These are phyloP conservation scores for Sebastes vulpes DNA, from an alignment of 2,797 vertebrate genomes.

Conservation along the genomic window DNA sequence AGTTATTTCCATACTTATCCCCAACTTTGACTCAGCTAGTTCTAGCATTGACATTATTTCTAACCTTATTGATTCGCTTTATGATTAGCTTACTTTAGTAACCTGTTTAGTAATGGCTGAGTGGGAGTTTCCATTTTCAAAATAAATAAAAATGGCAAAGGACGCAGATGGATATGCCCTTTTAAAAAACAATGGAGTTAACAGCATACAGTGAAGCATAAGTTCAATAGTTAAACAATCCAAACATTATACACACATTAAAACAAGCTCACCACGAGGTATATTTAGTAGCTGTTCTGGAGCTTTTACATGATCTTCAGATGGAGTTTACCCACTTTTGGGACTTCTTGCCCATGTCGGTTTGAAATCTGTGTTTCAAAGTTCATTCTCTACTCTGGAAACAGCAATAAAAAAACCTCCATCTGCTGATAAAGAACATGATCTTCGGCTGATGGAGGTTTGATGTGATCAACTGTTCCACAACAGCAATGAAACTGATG, in stretches of 20 bases:
- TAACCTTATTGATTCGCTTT: too few relatives aligned
- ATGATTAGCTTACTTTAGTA: too few relatives aligned
- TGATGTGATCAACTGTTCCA: neutral
- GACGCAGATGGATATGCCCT: too few relatives aligned
- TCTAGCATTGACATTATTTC: too few relatives aligned
- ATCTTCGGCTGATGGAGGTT: neutral
- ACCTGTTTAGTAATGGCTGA: too few relatives aligned
- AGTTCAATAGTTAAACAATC: neutral
- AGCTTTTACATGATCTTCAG: neutral
- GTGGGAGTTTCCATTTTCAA: too few relatives aligned
- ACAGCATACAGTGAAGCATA: neutral
- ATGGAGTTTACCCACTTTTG: neutral
- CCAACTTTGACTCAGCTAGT: too few relatives aligned
- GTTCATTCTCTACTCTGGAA: neutral
- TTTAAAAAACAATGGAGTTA: neutral
- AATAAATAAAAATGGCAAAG: too few relatives aligned
- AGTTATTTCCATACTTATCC: too few relatives aligned
- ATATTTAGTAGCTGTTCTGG: neutral
- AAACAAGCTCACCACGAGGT: neutral
- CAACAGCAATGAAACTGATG: accelerated
- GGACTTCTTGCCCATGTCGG: neutral
- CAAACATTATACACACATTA: neutral
- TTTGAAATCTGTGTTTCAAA: neutral
- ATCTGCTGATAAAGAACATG: neutral
- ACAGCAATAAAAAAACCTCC: neutral